Evolutionary conservation across 2,113 vertebrate genomes (phyloP).

Genomic region (Piprites chloris): DNA sequence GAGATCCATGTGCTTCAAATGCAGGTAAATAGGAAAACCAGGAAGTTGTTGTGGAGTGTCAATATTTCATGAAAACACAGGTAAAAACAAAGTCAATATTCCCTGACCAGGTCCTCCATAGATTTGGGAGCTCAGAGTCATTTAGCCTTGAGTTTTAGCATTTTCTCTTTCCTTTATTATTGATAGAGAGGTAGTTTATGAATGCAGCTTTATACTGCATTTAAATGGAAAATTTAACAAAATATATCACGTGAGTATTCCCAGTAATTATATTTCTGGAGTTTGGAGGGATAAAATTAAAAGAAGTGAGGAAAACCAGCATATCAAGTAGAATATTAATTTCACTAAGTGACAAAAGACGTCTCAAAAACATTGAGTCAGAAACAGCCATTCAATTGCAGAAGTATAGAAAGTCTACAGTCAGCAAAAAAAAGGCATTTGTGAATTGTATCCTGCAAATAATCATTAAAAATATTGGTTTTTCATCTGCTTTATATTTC

Average conservation of each 20-base stretch:
- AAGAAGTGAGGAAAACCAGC: background rate
- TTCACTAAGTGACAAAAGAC: background rate
- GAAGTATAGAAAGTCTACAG: background rate
- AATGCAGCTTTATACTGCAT: background rate
- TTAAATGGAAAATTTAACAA: background rate
- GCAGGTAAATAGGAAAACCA: background rate
- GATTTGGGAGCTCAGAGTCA: background rate
- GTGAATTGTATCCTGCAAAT: background rate
- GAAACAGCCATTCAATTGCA: background rate
- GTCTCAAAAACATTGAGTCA: background rate
- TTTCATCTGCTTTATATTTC: background rate
- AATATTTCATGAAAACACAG: background rate
- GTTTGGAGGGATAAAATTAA: background rate
- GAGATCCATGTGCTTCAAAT: accelerated
- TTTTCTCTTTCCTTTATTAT: background rate
- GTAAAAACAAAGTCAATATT: background rate
- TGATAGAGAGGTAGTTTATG: background rate
- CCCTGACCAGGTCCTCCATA: background rate
- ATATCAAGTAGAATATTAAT: background rate
- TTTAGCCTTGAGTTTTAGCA: background rate
- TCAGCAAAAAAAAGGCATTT: background rate
- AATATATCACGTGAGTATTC: background rate
- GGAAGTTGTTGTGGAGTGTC: background rate
- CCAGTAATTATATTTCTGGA: background rate
- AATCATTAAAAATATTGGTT: background rate